These are phyloP conservation scores for Asarcornis scutulata DNA, from an alignment of 2,113 vertebrate genomes.

Conservation along the genomic window DNA sequence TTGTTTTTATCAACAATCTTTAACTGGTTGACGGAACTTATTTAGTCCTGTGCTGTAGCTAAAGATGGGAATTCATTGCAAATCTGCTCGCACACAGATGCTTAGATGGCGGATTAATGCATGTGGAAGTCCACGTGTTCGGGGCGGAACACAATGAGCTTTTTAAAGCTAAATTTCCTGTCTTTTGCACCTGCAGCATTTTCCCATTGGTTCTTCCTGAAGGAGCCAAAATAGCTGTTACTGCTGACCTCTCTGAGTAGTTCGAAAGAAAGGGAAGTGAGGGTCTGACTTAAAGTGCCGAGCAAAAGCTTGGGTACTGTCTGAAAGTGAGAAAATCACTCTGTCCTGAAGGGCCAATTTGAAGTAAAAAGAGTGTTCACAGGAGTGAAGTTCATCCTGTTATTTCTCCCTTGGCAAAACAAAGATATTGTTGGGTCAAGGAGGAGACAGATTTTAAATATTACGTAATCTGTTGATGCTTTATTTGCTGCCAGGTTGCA, in stretches of 20 bases:
- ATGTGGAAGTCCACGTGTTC: conserved; percentile 52
- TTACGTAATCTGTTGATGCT: background rate
- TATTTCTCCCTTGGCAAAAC: background rate
- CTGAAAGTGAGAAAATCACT: background rate
- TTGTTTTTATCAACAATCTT: conserved; percentile 16
- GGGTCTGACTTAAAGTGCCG: background rate
- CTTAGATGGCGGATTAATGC: conserved; percentile 38
- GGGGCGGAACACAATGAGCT: conserved; percentile 32
- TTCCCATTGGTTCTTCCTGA: conserved; percentile 31
- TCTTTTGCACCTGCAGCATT: conserved; percentile 44
- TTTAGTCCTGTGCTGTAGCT: background rate
- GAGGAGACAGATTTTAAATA: background rate
- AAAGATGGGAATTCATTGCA: conserved; percentile 40
- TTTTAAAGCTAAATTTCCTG: conserved; percentile 64
- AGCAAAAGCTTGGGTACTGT: background rate
- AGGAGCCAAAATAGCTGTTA: conserved; percentile 4
- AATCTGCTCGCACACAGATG: conserved; percentile 27
- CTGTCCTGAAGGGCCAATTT: background rate
- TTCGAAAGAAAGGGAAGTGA: conserved; percentile 16
- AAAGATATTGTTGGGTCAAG: background rate
- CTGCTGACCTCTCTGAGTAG: conserved; percentile 10
- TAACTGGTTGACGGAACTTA: background rate
- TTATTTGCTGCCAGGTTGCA: background rate
- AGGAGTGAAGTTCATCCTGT: background rate
- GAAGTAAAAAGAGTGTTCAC: background rate